These are phyloP conservation scores for Acrocephalus arundinaceus DNA, from an alignment of 2,113 vertebrate genomes.

Conservation along the genomic window DNA sequence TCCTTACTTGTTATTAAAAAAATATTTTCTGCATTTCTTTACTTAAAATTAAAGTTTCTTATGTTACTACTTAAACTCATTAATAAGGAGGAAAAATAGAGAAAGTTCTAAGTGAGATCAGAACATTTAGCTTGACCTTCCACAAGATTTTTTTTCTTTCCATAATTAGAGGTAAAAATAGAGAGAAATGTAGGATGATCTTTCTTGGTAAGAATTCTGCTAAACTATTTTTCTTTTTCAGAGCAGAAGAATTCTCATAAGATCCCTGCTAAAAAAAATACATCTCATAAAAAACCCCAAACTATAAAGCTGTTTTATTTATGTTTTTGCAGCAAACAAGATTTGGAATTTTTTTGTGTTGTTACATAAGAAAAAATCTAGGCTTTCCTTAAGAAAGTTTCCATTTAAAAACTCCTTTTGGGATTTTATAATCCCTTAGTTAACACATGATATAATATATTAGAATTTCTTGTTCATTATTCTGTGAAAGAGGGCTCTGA, in stretches of 20 bases:
- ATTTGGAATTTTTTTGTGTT: background rate
- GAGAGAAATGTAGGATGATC: conserved; percentile 38
- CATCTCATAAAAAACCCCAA: background rate
- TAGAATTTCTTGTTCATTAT: background rate
- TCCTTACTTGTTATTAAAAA: background rate
- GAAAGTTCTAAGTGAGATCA: background rate
- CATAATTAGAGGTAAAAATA: conserved; percentile 47
- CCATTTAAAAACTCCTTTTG: background rate
- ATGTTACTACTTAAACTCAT: background rate
- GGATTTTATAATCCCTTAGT: background rate
- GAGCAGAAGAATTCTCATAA: conserved; percentile 11
- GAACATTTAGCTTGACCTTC: background rate
- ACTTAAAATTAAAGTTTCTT: background rate
- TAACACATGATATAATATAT: background rate
- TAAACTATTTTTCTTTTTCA: background rate
- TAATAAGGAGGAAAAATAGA: background rate
- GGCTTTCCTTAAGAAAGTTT: background rate
- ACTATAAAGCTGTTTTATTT: background rate
- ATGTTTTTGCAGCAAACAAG: background rate
- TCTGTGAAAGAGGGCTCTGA: background rate
- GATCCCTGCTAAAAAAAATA: background rate
- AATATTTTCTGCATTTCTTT: background rate
- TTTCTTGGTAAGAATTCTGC: background rate
- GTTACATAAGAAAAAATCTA: conserved; percentile 17
- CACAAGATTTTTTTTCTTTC: background rate